phyloP scores from a whole-genome alignment of 2,113 vertebrate genomes.

The Pseudois nayaur region DNA sequence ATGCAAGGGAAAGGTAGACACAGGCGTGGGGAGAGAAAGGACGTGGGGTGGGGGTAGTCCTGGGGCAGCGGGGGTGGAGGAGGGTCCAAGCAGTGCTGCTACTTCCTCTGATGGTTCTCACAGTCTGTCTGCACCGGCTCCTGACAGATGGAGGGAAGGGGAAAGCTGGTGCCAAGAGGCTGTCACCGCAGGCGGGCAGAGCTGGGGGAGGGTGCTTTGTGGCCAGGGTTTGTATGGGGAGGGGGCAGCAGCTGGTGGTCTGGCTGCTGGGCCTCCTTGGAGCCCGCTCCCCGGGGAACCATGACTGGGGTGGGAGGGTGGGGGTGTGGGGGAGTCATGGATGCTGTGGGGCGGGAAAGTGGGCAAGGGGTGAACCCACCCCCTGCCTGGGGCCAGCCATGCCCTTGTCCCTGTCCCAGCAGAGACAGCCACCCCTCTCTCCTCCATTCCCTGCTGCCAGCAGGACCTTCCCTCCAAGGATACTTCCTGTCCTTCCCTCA shows the following conservation, averaged over 20 bases:
- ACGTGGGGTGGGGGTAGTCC: fast-evolving
- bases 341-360: neutral
- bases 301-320: neutral
- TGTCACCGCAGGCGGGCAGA: constrained; percentile 54
- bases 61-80: neutral
- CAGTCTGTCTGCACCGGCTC: constrained; percentile 42
- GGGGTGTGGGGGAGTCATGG: neutral
- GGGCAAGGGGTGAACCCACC: neutral
- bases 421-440: neutral
- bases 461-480: neutral
- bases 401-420: neutral
- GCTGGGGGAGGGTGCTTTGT: constrained; percentile 52
- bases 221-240: constrained; percentile 22
- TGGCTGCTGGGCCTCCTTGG: constrained; percentile 54
- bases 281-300: constrained; percentile 25
- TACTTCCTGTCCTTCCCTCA: neutral
- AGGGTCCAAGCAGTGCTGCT: neutral
- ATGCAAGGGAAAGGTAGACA: constrained; percentile 6
- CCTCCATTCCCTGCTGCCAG: neutral
- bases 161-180: constrained; percentile 63
- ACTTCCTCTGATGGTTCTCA: constrained; percentile 51
- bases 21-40: neutral
- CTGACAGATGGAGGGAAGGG: constrained; percentile 72
- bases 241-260: constrained; percentile 46
- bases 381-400: neutral